Base-by-base conservation (phyloP, 2,797 vertebrate species). In the Peromyscus melanophrys region DNA sequence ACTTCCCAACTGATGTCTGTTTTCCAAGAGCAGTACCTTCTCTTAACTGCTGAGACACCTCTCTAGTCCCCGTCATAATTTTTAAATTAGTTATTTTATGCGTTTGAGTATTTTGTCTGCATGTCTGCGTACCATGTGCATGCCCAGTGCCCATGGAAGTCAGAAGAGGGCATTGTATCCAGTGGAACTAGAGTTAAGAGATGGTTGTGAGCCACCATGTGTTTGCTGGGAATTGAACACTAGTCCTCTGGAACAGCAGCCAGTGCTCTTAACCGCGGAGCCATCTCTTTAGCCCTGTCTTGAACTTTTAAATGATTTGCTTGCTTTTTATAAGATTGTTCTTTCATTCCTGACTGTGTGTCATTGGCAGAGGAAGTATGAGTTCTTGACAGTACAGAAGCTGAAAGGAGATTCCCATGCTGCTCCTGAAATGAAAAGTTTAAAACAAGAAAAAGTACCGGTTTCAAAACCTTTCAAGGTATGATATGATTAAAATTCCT, bases 291-390 rank as follows among this genome's bases (percentile, higher is more conserved):
- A 52, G 43, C 21, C 12, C 19, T 67, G 19, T 81, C 82, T 71
- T 93, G 43, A 85, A 92, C 84, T 95, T 94, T 90, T 59, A 92
- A 92, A 37, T 84, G n/a, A 82, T 81, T 86, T 95, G 61, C n/a
- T 94, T 77, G 82, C n/a, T 73, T 94, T 61, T 57, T 57, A 67
- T 76, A 25, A 37, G 95, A 40, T 81, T 93, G 31, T 67, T 61
- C 49, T 97, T 67, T 89, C 97, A 98, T 95, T 95, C 1, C 27
- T 71, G 93, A 8, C 92, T 96, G 14, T 84, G 8, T 97, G 92
- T 87, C 97, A 1, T 98, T 98, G n/a, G 31, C 97, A 99, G 99
- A 99, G 99, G 89, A 99, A 99, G 97, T 98, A 98, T 5, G 99
- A 99, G 71, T 98, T 98, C 92, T 98, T 98, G 83, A 52, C 93